Evolutionary conservation across 2,888 invertebrate genomes (phyloP).

Genomic region (Empis stercorea): DNA sequence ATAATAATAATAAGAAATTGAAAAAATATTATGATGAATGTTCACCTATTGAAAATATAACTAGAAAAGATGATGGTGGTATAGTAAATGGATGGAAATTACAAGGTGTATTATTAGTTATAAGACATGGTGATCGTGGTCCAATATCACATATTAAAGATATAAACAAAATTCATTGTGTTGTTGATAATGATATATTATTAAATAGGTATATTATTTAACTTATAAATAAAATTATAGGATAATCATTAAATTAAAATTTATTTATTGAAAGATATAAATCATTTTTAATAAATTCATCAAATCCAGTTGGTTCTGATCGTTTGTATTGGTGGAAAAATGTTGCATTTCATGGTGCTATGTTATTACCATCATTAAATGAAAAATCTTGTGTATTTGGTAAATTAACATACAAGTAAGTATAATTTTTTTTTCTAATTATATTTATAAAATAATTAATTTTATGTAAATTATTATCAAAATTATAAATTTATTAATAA

Average conservation of each 20-base stretch:
- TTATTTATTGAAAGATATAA: conserved; percentile 24
- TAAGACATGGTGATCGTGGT: conserved; percentile 81
- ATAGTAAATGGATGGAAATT: conserved; percentile 35
- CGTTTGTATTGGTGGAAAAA: conserved; percentile 61
- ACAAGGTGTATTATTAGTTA: conserved; percentile 50
- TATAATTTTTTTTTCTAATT: conserved; percentile 8
- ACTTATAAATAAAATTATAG: conserved; percentile 17
- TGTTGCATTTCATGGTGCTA: conserved; percentile 76
- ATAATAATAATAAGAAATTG: conserved; percentile 50
- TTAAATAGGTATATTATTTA: too few relatives aligned
- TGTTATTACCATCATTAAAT: conserved; percentile 54
- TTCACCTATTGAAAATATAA: conserved; percentile 57
- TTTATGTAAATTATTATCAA: too few relatives aligned
- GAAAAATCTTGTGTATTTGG: conserved; percentile 65
- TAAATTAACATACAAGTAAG: conserved; percentile 57
- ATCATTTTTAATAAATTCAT: conserved; percentile 28
- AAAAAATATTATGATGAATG: conserved; percentile 53
- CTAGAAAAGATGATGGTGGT: conserved; percentile 55
- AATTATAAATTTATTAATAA: too few relatives aligned
- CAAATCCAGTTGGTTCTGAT: conserved; percentile 31
- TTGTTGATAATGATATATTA: conserved; percentile 36
- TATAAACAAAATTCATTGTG: conserved; percentile 66
- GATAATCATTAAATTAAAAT: neutral
- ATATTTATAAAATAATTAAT: too few relatives aligned
- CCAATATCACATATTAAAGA: conserved; percentile 72